Base-by-base conservation (phyloP, 2,888 invertebrate genomes). In the Psylliodes chrysocephalus region DNA sequence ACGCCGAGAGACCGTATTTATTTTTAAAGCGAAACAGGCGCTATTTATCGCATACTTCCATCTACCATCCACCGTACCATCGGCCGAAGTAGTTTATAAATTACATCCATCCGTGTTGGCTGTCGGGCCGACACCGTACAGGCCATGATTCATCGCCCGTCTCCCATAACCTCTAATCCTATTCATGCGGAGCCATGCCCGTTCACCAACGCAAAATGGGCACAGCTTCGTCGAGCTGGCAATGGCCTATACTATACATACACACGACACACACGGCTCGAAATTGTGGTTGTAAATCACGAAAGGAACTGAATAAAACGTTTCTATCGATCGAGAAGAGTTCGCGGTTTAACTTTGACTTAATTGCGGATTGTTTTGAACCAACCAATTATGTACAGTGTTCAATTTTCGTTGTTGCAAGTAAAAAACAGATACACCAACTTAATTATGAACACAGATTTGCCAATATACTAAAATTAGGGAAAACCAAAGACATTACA, bases 161-260 rank as follows among this genome's bases (percentile, higher is more conserved):
- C 68, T 60, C 63, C 68, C 57, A 47, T 63, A 57, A 65, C 68
- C 64, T 67, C 63, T 65, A 68, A 68, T 65, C 63, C 63, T 65
- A 65, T 65, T 68, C 68, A 65, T 63, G 57, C 53, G 40, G 46
- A 60, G 60, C 60, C 66, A 53, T 62, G 54, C 59, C 62, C 28
- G 40, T 56, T 59, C 62, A 55, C 60, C 62, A 66, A 66, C 62
- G 66, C 59, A 62, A 46, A 51, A 62, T 60, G 53, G 60, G 60
- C 47, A 60, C 35, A 60, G 60, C 60, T 61, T 54, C 53, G 46
- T 2, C 56, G 53, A 42, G n/a, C n/a, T n/a, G n/a, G n/a, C n/a
- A n/a, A n/a, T n/a, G n/a, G n/a, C n/a, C n/a, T n/a, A n/a, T n/a
- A n/a, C n/a, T n/a, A n/a, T n/a, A n/a, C n/a, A n/a, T n/a, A n/a